A percentile compares a stretch with the other conserved stretches of the same genome.
Evolutionary conservation across 2,888 invertebrate genomes (phyloP).

Genomic region (Drosophila emarginata): DNA sequence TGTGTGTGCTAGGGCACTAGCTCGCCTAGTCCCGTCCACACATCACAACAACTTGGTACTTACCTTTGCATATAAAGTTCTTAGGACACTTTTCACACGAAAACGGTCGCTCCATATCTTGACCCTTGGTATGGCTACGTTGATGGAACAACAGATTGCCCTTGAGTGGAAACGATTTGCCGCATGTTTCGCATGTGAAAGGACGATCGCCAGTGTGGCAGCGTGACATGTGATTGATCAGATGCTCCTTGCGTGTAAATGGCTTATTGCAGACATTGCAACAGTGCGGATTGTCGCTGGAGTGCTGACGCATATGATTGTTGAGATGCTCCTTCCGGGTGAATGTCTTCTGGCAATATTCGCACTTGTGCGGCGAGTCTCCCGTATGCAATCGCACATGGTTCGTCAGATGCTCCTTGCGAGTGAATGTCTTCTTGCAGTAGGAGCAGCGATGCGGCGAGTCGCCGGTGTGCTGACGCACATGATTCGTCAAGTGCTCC

Average conservation of each 20-base stretch:
- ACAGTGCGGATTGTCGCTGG: conserved; percentile 93
- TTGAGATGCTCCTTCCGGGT: conserved; percentile 93
- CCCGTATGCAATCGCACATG: conserved; percentile 92
- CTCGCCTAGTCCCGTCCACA: conserved; percentile 23
- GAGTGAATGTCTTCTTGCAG: conserved; percentile 86
- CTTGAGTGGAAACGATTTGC: conserved; percentile 92
- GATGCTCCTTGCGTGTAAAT: conserved; percentile 93
- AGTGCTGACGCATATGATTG: conserved; percentile 93
- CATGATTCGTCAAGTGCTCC: conserved; percentile 93
- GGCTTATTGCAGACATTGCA: conserved; percentile 93
- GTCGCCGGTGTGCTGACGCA: conserved; percentile 91
- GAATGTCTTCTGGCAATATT: conserved; percentile 93
- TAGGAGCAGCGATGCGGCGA: conserved; percentile 85
- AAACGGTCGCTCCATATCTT: conserved; percentile 87
- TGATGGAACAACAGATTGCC: conserved; percentile 93
- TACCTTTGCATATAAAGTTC: conserved; percentile 93
- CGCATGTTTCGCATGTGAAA: conserved; percentile 92
- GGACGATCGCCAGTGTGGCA: conserved; percentile 90
- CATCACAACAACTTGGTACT: conserved; percentile 43
- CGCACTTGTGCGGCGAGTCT: conserved; percentile 93
- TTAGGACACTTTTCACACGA: conserved; percentile 92
- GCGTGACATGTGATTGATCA: conserved; percentile 90
- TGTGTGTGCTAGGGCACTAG: conserved; percentile 46
- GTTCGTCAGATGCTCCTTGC: conserved; percentile 93
- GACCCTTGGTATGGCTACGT: conserved; percentile 91